These are phyloP conservation scores for Dryomyza anilis DNA, from an alignment of 2,888 invertebrate genomes.

Conservation along the genomic window DNA sequence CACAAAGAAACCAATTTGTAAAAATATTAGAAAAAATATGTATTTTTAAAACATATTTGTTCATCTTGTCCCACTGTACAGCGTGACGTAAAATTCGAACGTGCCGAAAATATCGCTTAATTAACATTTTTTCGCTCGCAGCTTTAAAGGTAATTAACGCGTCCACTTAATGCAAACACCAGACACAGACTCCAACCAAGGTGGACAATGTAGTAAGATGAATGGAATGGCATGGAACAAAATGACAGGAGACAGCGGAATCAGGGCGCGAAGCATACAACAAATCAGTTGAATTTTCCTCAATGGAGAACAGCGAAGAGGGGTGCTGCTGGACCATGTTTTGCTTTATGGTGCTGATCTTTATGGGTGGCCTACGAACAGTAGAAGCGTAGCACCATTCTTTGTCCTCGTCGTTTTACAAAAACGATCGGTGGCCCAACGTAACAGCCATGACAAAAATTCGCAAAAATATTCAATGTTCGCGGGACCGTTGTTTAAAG, in stretches of 20 bases:
- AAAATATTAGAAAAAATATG: no score
- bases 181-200: slow-evolving; percentile 22
- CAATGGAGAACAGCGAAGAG: slow-evolving; percentile 10
- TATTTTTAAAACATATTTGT: no score
- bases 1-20: no score
- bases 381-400: background rate
- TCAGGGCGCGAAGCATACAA: background rate
- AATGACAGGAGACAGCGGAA: background rate
- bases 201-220: background rate
- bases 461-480: slow-evolving; percentile 6
- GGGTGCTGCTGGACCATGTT: background rate
- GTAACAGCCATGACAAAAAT: slow-evolving; percentile 16
- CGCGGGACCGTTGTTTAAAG: slow-evolving; percentile 8
- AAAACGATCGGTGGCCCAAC: no score
- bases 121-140: slow-evolving; percentile 55
- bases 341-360: slow-evolving; percentile 29
- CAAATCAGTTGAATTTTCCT: slow-evolving; percentile 15
- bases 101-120: slow-evolving; percentile 59
- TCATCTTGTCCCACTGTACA: no score
- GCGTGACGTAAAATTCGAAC: no score
- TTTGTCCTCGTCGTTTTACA: background rate
- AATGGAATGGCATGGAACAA: background rate
- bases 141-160: slow-evolving; percentile 57
- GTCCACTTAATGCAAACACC: slow-evolving; percentile 60
- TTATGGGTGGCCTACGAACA: slow-evolving; percentile 49